Conservation (phyloP, 2,888 invertebrate genomes). For the Macrosiphum euphorbiae region DNA sequence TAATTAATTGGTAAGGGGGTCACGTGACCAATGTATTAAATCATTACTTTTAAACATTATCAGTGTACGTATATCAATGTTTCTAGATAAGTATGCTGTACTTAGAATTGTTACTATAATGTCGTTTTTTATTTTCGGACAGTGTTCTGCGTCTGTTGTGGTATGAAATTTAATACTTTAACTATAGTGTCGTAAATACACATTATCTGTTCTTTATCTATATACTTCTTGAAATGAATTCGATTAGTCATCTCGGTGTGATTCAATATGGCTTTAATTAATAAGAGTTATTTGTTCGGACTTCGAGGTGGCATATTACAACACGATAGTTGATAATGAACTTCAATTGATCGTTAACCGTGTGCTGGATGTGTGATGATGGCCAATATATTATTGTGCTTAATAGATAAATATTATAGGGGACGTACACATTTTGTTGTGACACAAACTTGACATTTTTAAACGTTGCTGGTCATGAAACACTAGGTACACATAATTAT, state of each 20-base stretch:
- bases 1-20: no score
- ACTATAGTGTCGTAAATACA: not conserved
- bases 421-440: not conserved
- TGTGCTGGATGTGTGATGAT: not conserved
- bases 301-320: not conserved
- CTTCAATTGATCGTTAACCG: constrained; percentile 12
- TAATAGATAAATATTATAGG: not conserved
- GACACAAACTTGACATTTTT: not conserved
- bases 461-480: not conserved
- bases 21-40: no score
- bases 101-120: no score
- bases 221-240: not conserved
- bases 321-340: constrained; percentile 26
- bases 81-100: no score
- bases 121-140: no score
- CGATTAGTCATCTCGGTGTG: not conserved
- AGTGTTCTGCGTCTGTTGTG: no score
- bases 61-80: no score
- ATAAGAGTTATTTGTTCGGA: not conserved
- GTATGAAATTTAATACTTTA: no score
- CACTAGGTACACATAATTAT: not conserved
- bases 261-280: not conserved
- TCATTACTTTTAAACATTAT: no score
- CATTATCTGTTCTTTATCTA: not conserved
- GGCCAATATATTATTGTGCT: not conserved